A percentile compares a stretch with the other conserved stretches of the same genome.
Evolutionary conservation across 2,113 vertebrate genomes (phyloP).

Genomic region (Engraulis encrasicolus): DNA sequence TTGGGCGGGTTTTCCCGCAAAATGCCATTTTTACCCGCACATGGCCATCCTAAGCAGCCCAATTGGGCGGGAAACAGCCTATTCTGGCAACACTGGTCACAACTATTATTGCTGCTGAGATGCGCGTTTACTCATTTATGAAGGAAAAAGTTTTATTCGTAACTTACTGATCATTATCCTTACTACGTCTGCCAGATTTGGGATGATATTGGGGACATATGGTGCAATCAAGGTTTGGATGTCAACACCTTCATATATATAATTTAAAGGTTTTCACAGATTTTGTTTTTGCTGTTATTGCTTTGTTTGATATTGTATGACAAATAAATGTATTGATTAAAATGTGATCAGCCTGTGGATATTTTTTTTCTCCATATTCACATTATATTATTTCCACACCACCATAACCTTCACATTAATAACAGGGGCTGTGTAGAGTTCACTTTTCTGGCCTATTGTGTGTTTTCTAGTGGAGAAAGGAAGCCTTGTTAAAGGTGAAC

Average conservation of each 20-base stretch:
- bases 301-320: constrained; percentile 65
- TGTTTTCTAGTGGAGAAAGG: too few species aligned
- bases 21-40: too few species aligned
- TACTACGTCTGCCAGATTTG: constrained; percentile 58
- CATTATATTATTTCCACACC: background rate
- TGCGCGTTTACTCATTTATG: constrained; percentile 68
- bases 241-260: constrained; percentile 52
- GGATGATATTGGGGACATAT: constrained; percentile 67
- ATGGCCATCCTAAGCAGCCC: too few species aligned
- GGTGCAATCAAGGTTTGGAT: constrained; percentile 63
- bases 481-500: too few species aligned
- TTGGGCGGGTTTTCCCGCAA: too few species aligned
- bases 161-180: constrained; percentile 26
- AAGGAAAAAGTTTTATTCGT: constrained; percentile 49
- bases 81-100: too few species aligned
- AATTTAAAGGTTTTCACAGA: constrained; percentile 53
- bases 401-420: background rate
- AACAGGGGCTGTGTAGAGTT: background rate
- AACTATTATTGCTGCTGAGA: constrained; percentile 59
- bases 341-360: constrained; percentile 25
- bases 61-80: too few species aligned
- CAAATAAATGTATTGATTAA: constrained; percentile 62
- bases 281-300: constrained; percentile 12
- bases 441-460: background rate
- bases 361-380: too few species aligned